Evolutionary conservation across 2,888 invertebrate genomes (phyloP).

Genomic region (Clitarchus hookeri): DNA sequence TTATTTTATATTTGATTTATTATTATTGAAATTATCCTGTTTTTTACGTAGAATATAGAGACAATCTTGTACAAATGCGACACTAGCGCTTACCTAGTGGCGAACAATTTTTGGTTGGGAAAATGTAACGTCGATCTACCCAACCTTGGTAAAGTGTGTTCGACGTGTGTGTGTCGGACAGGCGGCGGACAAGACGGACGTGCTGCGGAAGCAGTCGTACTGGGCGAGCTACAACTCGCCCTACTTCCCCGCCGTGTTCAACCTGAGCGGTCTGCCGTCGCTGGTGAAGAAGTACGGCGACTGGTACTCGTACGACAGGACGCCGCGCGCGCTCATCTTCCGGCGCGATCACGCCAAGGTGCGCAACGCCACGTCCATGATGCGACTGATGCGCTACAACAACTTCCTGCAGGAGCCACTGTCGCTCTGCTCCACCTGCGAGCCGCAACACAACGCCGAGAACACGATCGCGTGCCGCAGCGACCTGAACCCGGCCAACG

Average conservation of each 20-base stretch:
- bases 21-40: too few species aligned
- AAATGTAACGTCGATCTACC: too few species aligned
- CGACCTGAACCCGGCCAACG: slow-evolving; percentile 72
- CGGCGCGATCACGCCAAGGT: slow-evolving; percentile 63
- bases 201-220: slow-evolving; percentile 58
- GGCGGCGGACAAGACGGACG: slow-evolving; percentile 54
- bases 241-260: slow-evolving; percentile 66
- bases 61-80: too few species aligned
- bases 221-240: slow-evolving; percentile 76
- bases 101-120: too few species aligned
- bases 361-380: slow-evolving; percentile 62
- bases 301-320: slow-evolving; percentile 67
- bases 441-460: slow-evolving; percentile 72
- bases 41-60: too few species aligned
- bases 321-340: slow-evolving; percentile 68
- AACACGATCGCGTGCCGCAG: slow-evolving; percentile 72
- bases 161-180: slow-evolving; percentile 27
- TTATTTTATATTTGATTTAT: too few species aligned
- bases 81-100: too few species aligned
- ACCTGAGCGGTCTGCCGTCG: slow-evolving; percentile 63
- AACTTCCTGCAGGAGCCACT: slow-evolving; percentile 70
- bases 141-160: too few species aligned
- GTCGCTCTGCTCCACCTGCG: slow-evolving; percentile 60
- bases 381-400: slow-evolving; percentile 67
- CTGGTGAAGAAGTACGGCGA: slow-evolving; percentile 58